Conservation (phyloP, 2,113 vertebrate species). For the Melanostigma gelatinosum region DNA sequence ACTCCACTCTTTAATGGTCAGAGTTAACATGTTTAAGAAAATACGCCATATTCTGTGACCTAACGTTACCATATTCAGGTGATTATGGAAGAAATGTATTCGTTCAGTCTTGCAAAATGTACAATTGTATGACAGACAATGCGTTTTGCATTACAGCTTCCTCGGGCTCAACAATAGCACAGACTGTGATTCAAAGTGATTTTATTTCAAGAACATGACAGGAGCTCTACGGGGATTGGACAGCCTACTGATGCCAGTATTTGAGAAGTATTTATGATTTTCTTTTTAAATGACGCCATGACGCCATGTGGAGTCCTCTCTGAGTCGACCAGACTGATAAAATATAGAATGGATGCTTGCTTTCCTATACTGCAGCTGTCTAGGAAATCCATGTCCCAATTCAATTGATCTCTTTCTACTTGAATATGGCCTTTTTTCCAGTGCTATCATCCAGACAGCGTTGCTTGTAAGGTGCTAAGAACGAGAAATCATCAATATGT, state of each 20-base stretch:
- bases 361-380: background rate
- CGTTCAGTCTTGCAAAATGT: background rate
- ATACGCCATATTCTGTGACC: background rate
- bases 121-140: background rate
- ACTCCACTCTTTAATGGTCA: background rate
- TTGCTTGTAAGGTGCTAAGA: background rate
- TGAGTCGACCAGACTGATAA: background rate
- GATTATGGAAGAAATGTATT: background rate
- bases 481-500: background rate
- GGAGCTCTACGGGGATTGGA: background rate
- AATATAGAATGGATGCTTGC: background rate
- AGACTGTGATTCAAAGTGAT: background rate
- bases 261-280: background rate
- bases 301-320: background rate
- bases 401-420: background rate
- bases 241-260: background rate
- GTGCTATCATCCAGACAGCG: background rate
- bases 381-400: too few species aligned
- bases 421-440: background rate
- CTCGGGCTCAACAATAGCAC: background rate
- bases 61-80: background rate
- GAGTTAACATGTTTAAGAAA: background rate
- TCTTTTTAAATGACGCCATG: background rate
- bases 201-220: background rate
- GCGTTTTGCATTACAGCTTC: too few species aligned